phyloP scores from a whole-genome alignment of 2,113 vertebrate genomes.

The Mus pahari region DNA sequence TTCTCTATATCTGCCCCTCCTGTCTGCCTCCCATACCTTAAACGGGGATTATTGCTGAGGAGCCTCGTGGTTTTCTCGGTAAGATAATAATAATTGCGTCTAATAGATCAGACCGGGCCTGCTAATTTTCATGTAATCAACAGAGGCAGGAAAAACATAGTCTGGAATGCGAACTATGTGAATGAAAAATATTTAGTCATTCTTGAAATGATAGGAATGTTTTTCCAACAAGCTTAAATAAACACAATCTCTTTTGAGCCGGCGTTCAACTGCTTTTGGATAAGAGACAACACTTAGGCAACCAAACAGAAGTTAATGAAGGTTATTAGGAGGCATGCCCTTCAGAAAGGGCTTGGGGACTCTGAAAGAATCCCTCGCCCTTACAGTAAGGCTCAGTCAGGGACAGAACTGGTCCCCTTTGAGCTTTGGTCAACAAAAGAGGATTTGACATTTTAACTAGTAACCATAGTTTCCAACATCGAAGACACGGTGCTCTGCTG shows the following conservation, averaged over 20 bases:
- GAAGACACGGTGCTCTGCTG: conserved; percentile 64
- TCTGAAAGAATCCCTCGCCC: conserved; percentile 23
- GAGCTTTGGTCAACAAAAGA: not conserved
- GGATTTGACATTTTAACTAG: conserved; percentile 39
- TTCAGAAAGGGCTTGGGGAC: conserved; percentile 72
- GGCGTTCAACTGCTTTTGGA: conserved; percentile 88
- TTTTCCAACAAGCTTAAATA: conserved; percentile 92
- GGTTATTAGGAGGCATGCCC: conserved; percentile 85
- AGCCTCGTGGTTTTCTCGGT: conserved; percentile 62
- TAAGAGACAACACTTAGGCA: conserved; percentile 87
- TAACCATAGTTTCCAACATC: not conserved
- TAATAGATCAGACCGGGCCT: conserved; percentile 79
- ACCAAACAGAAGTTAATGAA: conserved; percentile 84
- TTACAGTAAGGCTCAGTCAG: not conserved
- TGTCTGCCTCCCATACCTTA: not conserved
- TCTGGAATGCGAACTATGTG: conserved; percentile 91
- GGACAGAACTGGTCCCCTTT: conserved; percentile 13
- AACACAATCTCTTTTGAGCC: conserved; percentile 89
- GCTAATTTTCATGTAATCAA: conserved; percentile 90
- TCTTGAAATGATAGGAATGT: conserved; percentile 94
- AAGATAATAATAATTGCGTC: conserved; percentile 75
- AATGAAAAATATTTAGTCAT: conserved; percentile 92
- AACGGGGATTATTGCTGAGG: conserved; percentile 29
- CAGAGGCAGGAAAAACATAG: conserved; percentile 83
- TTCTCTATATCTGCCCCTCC: not conserved